Evolutionary conservation across 2,113 vertebrate genomes (phyloP).

Genomic region (Globicephala melas): DNA sequence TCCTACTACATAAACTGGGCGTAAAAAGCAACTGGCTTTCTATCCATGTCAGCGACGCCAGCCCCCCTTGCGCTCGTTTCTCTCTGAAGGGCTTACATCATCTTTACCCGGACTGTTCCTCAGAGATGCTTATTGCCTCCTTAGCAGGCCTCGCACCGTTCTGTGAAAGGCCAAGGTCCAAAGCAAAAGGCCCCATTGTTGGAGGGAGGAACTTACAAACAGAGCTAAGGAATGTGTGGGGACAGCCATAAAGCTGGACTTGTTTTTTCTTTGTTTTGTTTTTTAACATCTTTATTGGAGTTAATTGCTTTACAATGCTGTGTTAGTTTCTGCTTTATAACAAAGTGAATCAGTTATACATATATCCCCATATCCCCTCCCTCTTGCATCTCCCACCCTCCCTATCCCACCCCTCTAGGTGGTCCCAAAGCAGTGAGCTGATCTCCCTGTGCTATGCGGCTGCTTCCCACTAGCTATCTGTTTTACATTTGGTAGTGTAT

Average conservation of each 20-base stretch:
- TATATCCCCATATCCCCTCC: too few relatives aligned
- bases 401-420: too few relatives aligned
- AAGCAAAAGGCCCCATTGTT: neutral
- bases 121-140: constrained; percentile 40
- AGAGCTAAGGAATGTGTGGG: constrained; percentile 29
- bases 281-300: too few relatives aligned
- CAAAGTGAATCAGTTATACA: too few relatives aligned
- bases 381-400: too few relatives aligned
- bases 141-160: neutral
- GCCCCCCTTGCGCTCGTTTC: constrained; percentile 49
- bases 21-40: neutral
- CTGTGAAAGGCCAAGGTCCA: constrained; percentile 66
- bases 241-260: neutral
- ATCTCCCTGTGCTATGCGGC: too few relatives aligned
- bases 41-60: neutral
- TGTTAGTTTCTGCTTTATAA: too few relatives aligned
- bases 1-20: neutral
- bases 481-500: too few relatives aligned
- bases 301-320: too few relatives aligned
- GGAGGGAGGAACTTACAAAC: constrained; percentile 35
- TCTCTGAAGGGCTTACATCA: constrained; percentile 37
- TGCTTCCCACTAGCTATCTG: too few relatives aligned
- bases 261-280: too few relatives aligned
- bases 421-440: too few relatives aligned
- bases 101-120: constrained; percentile 41